Evolutionary conservation across 2,113 vertebrate genomes (phyloP), one percentile per base, ranked within the genome.

Genomic region (Coreoperca whiteheadi): DNA sequence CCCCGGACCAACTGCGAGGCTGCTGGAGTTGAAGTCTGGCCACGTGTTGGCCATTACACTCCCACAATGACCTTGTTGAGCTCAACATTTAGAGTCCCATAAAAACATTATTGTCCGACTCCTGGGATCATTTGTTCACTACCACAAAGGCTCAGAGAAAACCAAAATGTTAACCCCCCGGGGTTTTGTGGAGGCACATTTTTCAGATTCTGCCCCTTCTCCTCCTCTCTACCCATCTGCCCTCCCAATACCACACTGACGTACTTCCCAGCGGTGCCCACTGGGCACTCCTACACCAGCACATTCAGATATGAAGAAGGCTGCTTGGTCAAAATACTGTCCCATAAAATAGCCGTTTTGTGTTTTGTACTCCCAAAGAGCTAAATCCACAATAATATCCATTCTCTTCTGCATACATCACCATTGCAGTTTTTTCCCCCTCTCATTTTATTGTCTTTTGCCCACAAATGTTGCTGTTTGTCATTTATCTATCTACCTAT

Each of bases 91-190:
- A 94, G 95, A 96, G 94, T 96, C 93, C 95, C 96, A 97, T 97
- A 96, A 97, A 96, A 97, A 98, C 97, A 97, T 97, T 97, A 97
- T 97, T 97, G 97, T 97, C 96, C 92, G 25, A 81, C 82, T 95
- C 93, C 93, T 86, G 91, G 96, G 95, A 96, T 96, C 94, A 94
- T 97, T 97, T 96, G 94, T 96, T 95, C 95, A 95, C 95, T 89
- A 81, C 90, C 92, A 96, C 95, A 96, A 72, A 94, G 93, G 89
- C 91, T 81, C 85, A 86, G 94, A 91, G 90, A 94, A 95, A 95
- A 94, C 85, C 95, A 95, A 96, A 96, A 96, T 96, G 94, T 95
- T 95, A 95, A 95, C 95, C 93, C 88, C 87, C 86, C 81, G 39
- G 82, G 90, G 88, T 87, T 93, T 93, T 90, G 91, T 83, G 41